Evolutionary conservation across 2,888 invertebrate species (phyloP).

Genomic region (Trilocha varians): DNA sequence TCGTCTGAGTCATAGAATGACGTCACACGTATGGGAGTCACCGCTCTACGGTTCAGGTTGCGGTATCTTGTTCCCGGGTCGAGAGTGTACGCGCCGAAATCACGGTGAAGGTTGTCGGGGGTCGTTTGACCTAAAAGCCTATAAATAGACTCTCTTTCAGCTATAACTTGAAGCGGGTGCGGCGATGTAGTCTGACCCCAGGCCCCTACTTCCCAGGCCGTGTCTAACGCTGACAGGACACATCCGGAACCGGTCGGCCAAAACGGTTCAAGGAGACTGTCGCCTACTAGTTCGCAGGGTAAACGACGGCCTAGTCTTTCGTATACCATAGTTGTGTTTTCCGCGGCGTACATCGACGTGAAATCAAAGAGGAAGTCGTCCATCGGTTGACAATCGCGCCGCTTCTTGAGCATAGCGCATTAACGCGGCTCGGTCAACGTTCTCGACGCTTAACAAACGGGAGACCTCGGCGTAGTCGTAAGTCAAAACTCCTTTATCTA

Average conservation of each 20-base stretch:
- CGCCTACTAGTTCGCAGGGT: constrained; percentile 93
- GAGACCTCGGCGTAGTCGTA: constrained; percentile 94
- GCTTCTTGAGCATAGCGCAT: constrained; percentile 95
- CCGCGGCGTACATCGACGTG: constrained; percentile 98
- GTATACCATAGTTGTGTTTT: constrained; percentile 88
- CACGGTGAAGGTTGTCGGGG: constrained; percentile 94
- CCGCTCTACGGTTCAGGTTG: constrained; percentile 83
- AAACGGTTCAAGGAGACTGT: constrained; percentile 96
- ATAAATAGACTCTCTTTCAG: constrained; percentile 96
- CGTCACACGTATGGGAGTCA: constrained; percentile 82
- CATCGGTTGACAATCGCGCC: constrained; percentile 93
- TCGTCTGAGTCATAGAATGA: constrained; percentile 56
- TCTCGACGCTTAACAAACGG: constrained; percentile 86
- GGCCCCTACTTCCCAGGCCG: constrained; percentile 93
- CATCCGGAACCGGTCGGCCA: constrained; percentile 99
- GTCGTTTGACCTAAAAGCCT: constrained; percentile 91
- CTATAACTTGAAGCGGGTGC: constrained; percentile 88
- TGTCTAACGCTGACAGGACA: constrained; percentile 95
- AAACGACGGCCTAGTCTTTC: constrained; percentile 81
- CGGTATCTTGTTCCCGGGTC: constrained; percentile 90
- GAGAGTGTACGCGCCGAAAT: constrained; percentile 88
- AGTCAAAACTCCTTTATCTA: constrained; percentile 93
- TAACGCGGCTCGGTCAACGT: constrained; percentile 91
- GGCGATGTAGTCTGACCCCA: constrained; percentile 78
- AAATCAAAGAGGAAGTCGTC: constrained; percentile 97